A percentile compares a stretch with the other conserved stretches of the same genome.
phyloP scores from a whole-genome alignment of 2,797 vertebrate species.

The Anabacerthia variegaticeps region DNA sequence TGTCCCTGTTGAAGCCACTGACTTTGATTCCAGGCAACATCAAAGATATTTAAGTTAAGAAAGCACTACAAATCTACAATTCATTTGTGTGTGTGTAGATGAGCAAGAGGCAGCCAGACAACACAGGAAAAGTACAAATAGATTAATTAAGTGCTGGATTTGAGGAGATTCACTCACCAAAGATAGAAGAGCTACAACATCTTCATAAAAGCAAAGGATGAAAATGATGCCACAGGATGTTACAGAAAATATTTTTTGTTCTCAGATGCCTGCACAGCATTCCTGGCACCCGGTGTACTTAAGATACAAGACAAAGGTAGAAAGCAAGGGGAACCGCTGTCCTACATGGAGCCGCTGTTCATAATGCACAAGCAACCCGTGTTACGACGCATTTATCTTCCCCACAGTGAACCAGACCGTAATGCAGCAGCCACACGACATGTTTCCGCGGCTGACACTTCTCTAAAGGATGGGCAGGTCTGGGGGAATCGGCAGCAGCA shows the following conservation, averaged over 20 bases:
- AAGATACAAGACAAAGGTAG: conserved; percentile 34
- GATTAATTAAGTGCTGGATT: conserved; percentile 69
- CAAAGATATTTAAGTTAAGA: conserved; percentile 52
- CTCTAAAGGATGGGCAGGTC: conserved; percentile 44
- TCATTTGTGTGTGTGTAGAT: background rate
- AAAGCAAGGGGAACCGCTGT: background rate
- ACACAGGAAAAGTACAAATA: conserved; percentile 63
- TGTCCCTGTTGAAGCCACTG: conserved; percentile 45
- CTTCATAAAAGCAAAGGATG: conserved; percentile 55
- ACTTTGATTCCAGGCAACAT: conserved; percentile 58
- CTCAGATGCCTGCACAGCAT: conserved; percentile 33
- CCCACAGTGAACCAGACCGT: background rate
- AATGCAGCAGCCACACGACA: conserved; percentile 25
- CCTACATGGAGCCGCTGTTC: background rate
- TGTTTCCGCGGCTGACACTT: background rate
- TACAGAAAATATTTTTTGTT: conserved; percentile 59
- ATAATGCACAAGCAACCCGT: background rate
- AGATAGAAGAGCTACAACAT: conserved; percentile 43
- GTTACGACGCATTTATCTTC: conserved; percentile 23
- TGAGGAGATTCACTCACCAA: conserved; percentile 43
- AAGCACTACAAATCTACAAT: conserved; percentile 54
- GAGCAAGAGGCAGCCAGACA: conserved; percentile 9
- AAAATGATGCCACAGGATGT: conserved; percentile 54
- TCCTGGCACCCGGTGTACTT: background rate
- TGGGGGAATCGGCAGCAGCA: background rate